A percentile compares a stretch with the other conserved stretches of the same genome.
Conservation (phyloP, 1,140 invertebrate species). For the Sycophila sp. region DNA sequence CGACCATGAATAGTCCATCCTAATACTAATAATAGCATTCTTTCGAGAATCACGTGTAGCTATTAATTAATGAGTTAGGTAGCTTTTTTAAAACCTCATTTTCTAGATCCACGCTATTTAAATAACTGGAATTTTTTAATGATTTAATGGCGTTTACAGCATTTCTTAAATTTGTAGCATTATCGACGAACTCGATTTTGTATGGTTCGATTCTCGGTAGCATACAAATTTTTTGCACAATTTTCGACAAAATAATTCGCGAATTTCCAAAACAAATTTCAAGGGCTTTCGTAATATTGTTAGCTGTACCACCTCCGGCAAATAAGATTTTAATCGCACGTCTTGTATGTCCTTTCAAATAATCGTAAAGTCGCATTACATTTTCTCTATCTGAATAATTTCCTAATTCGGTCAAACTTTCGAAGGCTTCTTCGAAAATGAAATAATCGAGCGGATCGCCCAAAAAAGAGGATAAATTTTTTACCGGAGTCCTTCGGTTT, state of each 20-base stretch:
- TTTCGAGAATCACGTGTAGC: not conserved
- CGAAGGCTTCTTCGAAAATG: slow-evolving; percentile 17
- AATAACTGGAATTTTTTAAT: not conserved
- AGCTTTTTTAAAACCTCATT: not conserved
- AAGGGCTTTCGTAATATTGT: not conserved
- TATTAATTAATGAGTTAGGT: not conserved
- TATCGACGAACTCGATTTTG: too few species aligned
- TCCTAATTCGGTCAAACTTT: not conserved
- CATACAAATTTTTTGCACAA: too few species aligned
- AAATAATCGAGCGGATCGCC: slow-evolving; percentile 14
- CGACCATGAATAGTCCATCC: too few species aligned
- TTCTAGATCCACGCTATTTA: not conserved
- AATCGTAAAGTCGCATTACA: not conserved
- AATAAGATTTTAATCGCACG: too few species aligned
- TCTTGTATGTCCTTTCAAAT: not conserved
- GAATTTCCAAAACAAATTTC: too few species aligned
- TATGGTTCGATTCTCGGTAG: too few species aligned
- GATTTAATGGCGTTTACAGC: not conserved
- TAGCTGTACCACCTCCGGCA: not conserved
- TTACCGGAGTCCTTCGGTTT: slow-evolving; percentile 1
- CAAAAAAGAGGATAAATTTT: slow-evolving; percentile 10
- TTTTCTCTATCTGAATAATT: slow-evolving; percentile 13
- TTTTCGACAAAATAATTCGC: not conserved
- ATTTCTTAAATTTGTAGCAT: not conserved
- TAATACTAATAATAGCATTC: too few species aligned